Percentiles rank a stretch among this genome's conserved stretches.
Evolutionary conservation across 2,888 invertebrate species (phyloP).

Genomic region (Dryobotodes eremita): DNA sequence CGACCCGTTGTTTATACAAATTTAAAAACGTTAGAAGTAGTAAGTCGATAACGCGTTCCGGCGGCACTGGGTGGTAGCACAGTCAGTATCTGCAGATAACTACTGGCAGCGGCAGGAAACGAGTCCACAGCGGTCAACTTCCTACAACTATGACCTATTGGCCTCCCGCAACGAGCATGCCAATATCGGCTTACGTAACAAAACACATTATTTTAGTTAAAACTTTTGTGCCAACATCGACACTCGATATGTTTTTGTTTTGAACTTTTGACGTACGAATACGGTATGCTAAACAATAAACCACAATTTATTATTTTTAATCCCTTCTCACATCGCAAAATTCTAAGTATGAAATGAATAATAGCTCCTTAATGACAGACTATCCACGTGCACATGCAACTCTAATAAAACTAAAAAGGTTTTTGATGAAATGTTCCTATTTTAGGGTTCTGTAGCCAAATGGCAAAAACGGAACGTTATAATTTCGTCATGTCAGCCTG

Average conservation of each 20-base stretch:
- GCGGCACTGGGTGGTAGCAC: constrained; percentile 7
- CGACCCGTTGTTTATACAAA: constrained; percentile 2
- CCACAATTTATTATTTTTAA: background rate
- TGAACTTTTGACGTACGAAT: no score
- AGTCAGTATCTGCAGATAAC: constrained; percentile 39
- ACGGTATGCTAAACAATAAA: background rate
- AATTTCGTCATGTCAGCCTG: background rate
- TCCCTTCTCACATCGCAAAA: background rate
- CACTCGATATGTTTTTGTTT: constrained; percentile 18
- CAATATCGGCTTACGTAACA: constrained; percentile 29
- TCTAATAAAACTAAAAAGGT: background rate
- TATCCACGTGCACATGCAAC: background rate
- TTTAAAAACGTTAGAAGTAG: constrained; percentile 4
- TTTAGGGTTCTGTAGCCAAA: background rate
- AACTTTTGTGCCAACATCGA: constrained; percentile 14
- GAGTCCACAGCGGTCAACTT: constrained; percentile 45
- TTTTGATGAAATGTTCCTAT: background rate
- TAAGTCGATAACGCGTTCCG: constrained; percentile 35
- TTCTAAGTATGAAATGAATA: background rate
- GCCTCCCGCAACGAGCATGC: constrained; percentile 13
- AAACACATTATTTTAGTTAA: constrained; percentile 26
- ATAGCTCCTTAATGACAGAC: background rate
- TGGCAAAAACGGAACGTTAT: background rate
- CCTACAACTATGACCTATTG: constrained; percentile 42
- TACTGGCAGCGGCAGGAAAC: constrained; percentile 52